Base-by-base conservation (phyloP, 2,888 invertebrate species). In the Oxystoma pomonae region DNA sequence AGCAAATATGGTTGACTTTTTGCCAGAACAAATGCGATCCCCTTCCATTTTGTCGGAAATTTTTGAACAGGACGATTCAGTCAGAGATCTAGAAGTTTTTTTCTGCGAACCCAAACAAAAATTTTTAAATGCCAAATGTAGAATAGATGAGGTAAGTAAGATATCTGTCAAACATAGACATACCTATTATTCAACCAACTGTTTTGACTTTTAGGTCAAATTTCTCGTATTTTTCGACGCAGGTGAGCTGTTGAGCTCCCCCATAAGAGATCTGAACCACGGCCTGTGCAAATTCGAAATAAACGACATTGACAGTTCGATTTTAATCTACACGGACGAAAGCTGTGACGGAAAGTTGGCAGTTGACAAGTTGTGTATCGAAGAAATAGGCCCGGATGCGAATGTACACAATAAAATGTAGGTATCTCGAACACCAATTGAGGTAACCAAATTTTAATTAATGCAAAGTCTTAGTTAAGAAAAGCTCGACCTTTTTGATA, bases 171-270 rank as follows among this genome's bases (percentile, higher is more conserved):
- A 56, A 56, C n/a, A 56, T 20, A 56, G 35, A 35, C 12, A 12
- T n/a, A n/a, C n/a, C n/a, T n/a, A n/a, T n/a, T n/a, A n/a, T n/a
- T n/a, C n/a, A n/a, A n/a, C n/a, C n/a, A n/a, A n/a, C n/a, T n/a
- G n/a, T n/a, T n/a, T n/a, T n/a, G n/a, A n/a, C 21, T 64, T 66
- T 49, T 20, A 66, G 67, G 70, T 90, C n/a, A 86, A 87, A 69
- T 71, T 92, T 1, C 85, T 86, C 69, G 79, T 92, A 0, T 91
- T 89, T 77, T 86, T 87, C 18, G 91, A 91, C 74, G 86, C 88
- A 69, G 90, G 90, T 62, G 91, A 91, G 77, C 83, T 90, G 0
- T 77, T 91, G 5, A 90, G 89, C 73, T 90, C 90, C 0, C 90
- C 91, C 0, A 88, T 90, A 0, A 81, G 90, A 1, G 90, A 90